Conservation (phyloP, 2,113 vertebrate genomes). For the Smithornis capensis region DNA sequence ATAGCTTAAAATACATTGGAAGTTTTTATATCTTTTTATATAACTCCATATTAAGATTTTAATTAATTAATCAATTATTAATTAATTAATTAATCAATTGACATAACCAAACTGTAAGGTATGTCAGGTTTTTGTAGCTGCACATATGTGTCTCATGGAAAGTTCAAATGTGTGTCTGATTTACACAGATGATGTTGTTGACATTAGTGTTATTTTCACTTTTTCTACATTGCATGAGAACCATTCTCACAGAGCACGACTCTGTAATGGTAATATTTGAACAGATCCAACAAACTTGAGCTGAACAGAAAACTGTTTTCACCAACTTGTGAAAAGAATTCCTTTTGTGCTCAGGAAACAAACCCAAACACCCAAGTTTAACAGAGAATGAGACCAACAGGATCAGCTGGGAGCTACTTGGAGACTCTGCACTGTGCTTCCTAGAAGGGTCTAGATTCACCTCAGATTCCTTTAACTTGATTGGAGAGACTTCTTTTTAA, state of each 20-base stretch:
- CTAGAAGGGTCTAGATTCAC: not conserved
- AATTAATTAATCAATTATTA: no score
- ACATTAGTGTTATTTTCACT: not conserved
- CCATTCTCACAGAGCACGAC: not conserved
- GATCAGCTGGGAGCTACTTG: not conserved
- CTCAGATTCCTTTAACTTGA: not conserved
- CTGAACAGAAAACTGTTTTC: not conserved
- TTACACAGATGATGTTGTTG: not conserved
- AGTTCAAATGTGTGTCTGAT: not conserved
- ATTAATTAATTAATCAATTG: no score
- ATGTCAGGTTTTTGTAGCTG: not conserved
- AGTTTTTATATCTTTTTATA: not conserved
- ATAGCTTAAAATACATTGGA: not conserved
- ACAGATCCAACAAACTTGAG: not conserved
- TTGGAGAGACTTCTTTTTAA: not conserved
- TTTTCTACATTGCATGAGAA: not conserved
- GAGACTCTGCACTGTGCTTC: not conserved
- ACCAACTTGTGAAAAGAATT: not conserved
- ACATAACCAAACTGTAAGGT: not conserved
- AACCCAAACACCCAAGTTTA: not conserved
- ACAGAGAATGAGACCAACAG: not conserved
- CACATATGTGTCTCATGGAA: not conserved
- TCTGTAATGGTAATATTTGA: not conserved
- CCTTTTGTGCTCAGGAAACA: not conserved
- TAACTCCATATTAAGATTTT: not conserved